Evolutionary conservation across 1,140 invertebrate genomes (phyloP), one percentile per base, ranked within the genome.

Genomic region (Drosophila mayri): DNA sequence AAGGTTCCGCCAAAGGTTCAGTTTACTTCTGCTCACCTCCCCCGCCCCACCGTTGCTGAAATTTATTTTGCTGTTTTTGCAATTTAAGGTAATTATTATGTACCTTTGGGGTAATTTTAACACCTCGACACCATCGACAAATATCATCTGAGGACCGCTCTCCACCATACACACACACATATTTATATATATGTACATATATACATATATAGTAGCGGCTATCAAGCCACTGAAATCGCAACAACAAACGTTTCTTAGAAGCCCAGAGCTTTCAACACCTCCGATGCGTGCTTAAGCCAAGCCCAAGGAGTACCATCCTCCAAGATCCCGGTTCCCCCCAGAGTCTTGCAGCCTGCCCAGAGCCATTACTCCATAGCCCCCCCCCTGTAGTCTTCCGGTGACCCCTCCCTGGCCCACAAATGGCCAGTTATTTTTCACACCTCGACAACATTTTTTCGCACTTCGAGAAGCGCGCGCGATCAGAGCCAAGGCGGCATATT

Each of bases 1-100:
- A 32, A 64, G 76, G 54, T 32, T 12, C 82, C 82, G 82, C 81
- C 62, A 84, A 71, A 58, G 58, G 43, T 58, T 57, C 32, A 35
- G 32, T 35, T 49, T 41, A 40, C 43, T 41, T 25, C 30, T 11
- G 40, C 49, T 63, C 41, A 18, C 57, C 16, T 25, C 4, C 25
- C 4, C 25, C 25, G 25, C 25, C 25, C 25, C 22, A 1, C 35
- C 57, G 68, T 71, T 77, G 72, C 66, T 55, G 71, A 83, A 90
- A 91, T 91, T 91, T 91, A 91, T 91, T 91, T 91, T 90, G 81
- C 85, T 91, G 82, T 90, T 91, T 91, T 91, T 79, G 90, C 90
- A 92, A 92, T 92, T 92, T 92, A 92, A 86, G 90, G 91, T 92
- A 92, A 92, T 92, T 92, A 92, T 92, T 91, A 92, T 92, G 91